Evolutionary conservation across 2,113 vertebrate genomes (phyloP).

Genomic region (Holacanthus passer): DNA sequence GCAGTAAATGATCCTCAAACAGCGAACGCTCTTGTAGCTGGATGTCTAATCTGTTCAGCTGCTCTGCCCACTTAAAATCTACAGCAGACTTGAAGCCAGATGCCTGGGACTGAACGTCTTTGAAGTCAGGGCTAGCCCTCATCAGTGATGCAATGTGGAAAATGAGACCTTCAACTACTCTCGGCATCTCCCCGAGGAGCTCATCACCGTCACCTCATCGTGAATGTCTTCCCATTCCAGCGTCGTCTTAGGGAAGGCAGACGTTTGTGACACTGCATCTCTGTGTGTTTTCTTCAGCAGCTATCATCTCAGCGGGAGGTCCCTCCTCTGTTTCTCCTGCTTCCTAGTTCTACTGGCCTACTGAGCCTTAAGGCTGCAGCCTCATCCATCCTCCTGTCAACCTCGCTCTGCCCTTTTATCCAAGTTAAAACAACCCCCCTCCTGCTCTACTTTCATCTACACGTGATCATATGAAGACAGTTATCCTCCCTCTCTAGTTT

Average conservation of each 20-base stretch:
- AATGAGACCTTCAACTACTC: conserved; percentile 37
- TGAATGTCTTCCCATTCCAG: conserved; percentile 20
- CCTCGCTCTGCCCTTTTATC: conserved; percentile 46
- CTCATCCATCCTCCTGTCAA: conserved; percentile 47
- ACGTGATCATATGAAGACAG: conserved; percentile 24
- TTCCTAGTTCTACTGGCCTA: conserved; percentile 38
- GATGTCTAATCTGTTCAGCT: conserved; percentile 41
- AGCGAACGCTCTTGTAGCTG: conserved; percentile 33
- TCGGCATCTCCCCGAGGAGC: conserved; percentile 34
- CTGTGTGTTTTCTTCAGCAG: conserved; percentile 39
- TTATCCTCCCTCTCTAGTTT: conserved; percentile 8
- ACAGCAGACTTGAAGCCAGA: conserved; percentile 33
- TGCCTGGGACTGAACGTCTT: conserved; percentile 38
- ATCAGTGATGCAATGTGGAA: conserved; percentile 50
- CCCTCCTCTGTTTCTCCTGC: conserved; percentile 37
- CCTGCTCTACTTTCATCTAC: conserved; percentile 45
- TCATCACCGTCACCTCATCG: not conserved
- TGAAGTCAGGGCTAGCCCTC: conserved; percentile 48
- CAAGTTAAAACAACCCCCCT: conserved; percentile 7
- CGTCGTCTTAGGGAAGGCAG: conserved; percentile 11
- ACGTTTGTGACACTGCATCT: conserved; percentile 35
- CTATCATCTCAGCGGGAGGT: conserved; percentile 55
- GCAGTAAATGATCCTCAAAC: conserved; percentile 44
- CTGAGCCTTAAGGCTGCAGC: conserved; percentile 49
- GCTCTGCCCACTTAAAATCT: conserved; percentile 45